phyloP scores from a whole-genome alignment of 2,888 invertebrate genomes.

The Orthonevra nobilis region DNA sequence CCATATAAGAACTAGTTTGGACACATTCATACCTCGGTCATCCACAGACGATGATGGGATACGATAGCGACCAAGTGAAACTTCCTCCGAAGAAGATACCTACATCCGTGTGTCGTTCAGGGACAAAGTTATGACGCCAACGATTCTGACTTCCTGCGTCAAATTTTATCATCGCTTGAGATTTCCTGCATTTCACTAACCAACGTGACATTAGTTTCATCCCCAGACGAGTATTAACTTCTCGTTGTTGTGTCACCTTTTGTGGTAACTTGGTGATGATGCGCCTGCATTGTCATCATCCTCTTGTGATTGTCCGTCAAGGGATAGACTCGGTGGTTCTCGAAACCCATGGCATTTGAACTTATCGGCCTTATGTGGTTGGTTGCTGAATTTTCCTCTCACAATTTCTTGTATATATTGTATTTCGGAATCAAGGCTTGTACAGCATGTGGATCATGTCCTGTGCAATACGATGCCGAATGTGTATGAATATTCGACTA shows the following conservation, averaged over 20 bases:
- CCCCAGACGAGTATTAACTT: constrained; percentile 52
- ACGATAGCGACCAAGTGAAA: constrained; percentile 25
- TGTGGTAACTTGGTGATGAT: constrained; percentile 24
- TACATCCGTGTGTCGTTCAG: too few species aligned
- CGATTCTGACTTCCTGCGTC: constrained; percentile 36
- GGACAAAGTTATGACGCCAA: constrained; percentile 23
- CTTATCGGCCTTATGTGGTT: constrained; percentile 2
- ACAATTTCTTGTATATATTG: constrained; percentile 1
- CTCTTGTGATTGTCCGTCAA: constrained; percentile 25
- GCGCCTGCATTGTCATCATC: constrained; percentile 9
- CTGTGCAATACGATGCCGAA: too few species aligned
- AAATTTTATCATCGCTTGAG: constrained; percentile 48
- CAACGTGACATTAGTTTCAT: constrained; percentile 37
- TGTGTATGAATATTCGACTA: too few species aligned
- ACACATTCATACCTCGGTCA: constrained; percentile 12
- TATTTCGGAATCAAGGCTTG: neutral
- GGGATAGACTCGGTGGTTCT: neutral
- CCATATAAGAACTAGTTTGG: constrained; percentile 24
- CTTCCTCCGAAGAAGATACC: constrained; percentile 32
- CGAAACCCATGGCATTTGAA: constrained; percentile 2
- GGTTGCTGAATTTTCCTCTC: neutral
- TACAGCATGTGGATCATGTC: neutral
- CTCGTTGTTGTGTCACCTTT: constrained; percentile 63
- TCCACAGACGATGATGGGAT: constrained; percentile 24
- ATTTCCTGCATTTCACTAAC: constrained; percentile 35